Conservation (phyloP, 2,113 vertebrate species). For the Nibea coibor region DNA sequence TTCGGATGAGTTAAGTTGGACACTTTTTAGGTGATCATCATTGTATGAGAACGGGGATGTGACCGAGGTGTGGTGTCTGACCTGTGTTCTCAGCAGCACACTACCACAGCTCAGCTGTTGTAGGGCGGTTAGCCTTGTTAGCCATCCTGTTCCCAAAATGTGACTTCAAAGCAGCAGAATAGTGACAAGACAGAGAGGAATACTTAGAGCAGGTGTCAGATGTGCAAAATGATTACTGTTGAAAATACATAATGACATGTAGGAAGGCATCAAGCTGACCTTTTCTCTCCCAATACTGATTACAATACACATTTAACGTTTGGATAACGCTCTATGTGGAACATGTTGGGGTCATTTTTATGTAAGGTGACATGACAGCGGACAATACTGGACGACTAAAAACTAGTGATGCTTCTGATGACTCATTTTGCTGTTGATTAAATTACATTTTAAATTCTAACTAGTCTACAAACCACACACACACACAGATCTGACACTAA, state of each 20-base stretch:
- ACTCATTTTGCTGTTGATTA: too few relatives aligned
- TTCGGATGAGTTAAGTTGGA: background rate
- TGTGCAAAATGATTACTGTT: background rate
- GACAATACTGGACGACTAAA: too few relatives aligned
- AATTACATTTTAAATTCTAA: too few relatives aligned
- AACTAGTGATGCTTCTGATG: too few relatives aligned
- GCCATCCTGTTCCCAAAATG: slow-evolving; percentile 10
- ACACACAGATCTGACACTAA: too few relatives aligned
- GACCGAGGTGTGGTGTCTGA: background rate
- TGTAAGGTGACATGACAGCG: background rate
- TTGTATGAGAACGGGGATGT: background rate
- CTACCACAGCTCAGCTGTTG: slow-evolving; percentile 26
- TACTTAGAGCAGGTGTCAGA: slow-evolving; percentile 10
- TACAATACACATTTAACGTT: background rate
- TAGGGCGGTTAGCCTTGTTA: slow-evolving; percentile 14
- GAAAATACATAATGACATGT: background rate
- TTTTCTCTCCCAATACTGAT: background rate
- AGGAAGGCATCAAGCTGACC: background rate
- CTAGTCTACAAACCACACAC: too few relatives aligned
- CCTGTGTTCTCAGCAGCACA: background rate
- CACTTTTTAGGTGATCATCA: background rate
- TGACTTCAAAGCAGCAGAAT: slow-evolving; percentile 35
- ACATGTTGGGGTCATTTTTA: background rate
- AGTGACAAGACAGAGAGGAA: background rate
- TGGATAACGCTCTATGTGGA: background rate